Evolutionary conservation across 2,888 invertebrate species (phyloP).

Genomic region (Meta bourneti): DNA sequence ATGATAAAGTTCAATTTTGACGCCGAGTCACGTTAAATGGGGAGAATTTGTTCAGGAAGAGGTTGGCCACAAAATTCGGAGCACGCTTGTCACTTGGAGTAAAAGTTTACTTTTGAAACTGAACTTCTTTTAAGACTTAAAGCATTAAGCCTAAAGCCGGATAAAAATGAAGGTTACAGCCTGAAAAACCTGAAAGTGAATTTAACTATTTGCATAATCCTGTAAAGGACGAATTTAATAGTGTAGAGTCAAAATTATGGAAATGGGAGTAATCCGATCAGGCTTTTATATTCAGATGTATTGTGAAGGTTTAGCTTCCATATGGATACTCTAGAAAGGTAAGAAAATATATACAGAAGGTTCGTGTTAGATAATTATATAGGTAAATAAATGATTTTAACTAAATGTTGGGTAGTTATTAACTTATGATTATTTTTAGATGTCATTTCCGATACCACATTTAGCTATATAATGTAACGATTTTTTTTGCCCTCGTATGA

Average conservation of each 20-base stretch:
- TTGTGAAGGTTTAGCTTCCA: neutral
- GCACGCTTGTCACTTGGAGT: conserved; percentile 55
- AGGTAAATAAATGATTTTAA: too few relatives aligned
- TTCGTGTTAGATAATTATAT: too few relatives aligned
- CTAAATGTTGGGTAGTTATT: too few relatives aligned
- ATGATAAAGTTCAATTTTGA: conserved; percentile 45
- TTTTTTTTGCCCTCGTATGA: too few relatives aligned
- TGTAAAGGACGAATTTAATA: neutral
- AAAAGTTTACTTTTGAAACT: conserved; percentile 61
- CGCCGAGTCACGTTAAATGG: conserved; percentile 47
- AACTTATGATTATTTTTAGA: too few relatives aligned
- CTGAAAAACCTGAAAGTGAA: conserved; percentile 32
- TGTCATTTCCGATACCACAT: too few relatives aligned
- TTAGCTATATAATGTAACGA: too few relatives aligned
- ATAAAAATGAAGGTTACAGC: conserved; percentile 17
- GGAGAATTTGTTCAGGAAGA: conserved; percentile 42
- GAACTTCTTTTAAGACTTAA: conserved; percentile 50
- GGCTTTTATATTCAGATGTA: neutral
- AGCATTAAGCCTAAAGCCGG: conserved; percentile 45
- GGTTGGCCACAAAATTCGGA: conserved; percentile 36
- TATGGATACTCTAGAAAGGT: too few relatives aligned
- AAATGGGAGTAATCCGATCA: neutral
- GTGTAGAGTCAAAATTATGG: neutral
- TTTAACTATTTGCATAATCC: conserved; percentile 51
- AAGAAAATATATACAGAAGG: too few relatives aligned